Percentiles rank a stretch among this genome's conserved stretches.
Conservation (phyloP, 1,140 invertebrate species). For the Drosophila funebris region DNA sequence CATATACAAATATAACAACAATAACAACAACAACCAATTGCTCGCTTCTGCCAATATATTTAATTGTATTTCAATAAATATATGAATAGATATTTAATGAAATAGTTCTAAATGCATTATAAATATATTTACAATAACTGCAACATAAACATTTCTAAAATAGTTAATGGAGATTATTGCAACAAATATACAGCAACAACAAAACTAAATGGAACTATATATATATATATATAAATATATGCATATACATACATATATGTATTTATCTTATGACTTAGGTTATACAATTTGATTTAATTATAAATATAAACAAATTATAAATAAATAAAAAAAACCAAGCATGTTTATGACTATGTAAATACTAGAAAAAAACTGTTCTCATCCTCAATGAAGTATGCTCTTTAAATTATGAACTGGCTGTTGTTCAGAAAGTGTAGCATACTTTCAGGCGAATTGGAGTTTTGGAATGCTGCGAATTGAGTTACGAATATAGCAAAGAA, state of each 20-base stretch:
- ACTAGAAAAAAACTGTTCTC: background rate
- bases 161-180: constrained; percentile 26
- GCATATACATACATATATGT: constrained; percentile 7
- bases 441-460: background rate
- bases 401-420: background rate
- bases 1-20: constrained; percentile 13
- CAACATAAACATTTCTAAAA: constrained; percentile 16
- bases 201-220: constrained; percentile 14
- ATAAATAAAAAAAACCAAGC: background rate
- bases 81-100: constrained; percentile 26
- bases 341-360: too few relatives aligned
- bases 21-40: constrained; percentile 58
- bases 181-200: constrained; percentile 23
- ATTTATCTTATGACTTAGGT: constrained; percentile 58
- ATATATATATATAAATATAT: too few relatives aligned
- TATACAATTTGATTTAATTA: constrained; percentile 45
- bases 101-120: constrained; percentile 16
- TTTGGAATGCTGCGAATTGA: background rate
- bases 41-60: constrained; percentile 77
- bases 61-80: constrained; percentile 51
- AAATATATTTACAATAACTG: constrained; percentile 42
- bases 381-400: background rate
- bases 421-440: background rate
- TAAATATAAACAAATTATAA: constrained; percentile 2
- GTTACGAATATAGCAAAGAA: too few relatives aligned